phyloP scores from a whole-genome alignment of 2,888 invertebrate species.

The Rhyacophila evoluta region DNA sequence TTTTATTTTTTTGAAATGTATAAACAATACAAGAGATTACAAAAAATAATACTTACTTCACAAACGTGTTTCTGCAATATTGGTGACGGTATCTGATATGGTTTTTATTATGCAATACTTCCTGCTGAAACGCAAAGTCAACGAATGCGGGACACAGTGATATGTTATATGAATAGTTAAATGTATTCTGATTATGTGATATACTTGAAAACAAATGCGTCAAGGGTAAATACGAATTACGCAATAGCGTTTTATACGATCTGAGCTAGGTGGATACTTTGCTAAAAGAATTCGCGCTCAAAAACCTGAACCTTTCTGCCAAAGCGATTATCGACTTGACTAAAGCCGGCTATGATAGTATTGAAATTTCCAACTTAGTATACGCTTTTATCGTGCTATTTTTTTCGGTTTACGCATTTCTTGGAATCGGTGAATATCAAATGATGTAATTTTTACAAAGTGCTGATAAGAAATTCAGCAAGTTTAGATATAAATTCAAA shows the following conservation, averaged over 20 bases:
- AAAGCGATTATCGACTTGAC: conserved; percentile 16
- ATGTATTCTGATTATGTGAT: too few species aligned
- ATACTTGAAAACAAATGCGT: background rate
- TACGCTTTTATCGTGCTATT: background rate
- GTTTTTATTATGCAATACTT: too few species aligned
- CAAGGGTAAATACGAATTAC: background rate
- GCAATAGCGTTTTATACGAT: background rate
- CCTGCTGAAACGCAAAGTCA: too few species aligned
- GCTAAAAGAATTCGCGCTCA: background rate
- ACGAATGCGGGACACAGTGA: too few species aligned
- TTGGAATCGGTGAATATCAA: conserved; percentile 3
- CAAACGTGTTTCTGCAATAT: too few species aligned
- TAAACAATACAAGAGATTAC: too few species aligned
- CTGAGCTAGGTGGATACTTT: background rate
- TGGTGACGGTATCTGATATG: too few species aligned
- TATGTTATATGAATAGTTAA: too few species aligned
- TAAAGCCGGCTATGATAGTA: background rate
- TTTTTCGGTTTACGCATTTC: background rate
- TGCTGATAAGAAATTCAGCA: background rate
- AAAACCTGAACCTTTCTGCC: background rate
- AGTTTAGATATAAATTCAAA: background rate
- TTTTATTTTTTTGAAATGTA: too few species aligned
- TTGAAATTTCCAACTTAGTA: background rate
- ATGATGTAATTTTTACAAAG: background rate
- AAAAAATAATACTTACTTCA: too few species aligned